Percentiles rank a stretch among this genome's conserved stretches.
Evolutionary conservation across 1,140 invertebrate species (phyloP).

Genomic region (Tetraneura akinire): DNA sequence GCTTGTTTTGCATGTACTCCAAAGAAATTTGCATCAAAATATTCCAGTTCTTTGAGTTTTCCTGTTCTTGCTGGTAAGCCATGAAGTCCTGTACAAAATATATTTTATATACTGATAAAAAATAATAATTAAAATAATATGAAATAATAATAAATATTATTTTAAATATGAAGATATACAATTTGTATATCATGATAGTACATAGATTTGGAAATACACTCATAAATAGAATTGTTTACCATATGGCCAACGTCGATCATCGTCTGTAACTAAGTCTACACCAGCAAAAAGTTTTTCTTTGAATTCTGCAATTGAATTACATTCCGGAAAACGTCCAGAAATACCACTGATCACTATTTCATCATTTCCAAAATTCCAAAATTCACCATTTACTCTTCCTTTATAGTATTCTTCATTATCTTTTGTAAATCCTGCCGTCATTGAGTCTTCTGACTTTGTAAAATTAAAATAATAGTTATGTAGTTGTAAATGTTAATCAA

Average conservation of each 20-base stretch:
- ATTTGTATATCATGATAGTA: background rate
- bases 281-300: constrained; percentile 80
- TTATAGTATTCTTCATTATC: constrained; percentile 11
- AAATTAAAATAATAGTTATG: too few relatives aligned
- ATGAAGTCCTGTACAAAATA: constrained; percentile 62
- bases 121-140: too few relatives aligned
- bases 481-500: too few relatives aligned
- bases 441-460: too few relatives aligned
- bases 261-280: constrained; percentile 85
- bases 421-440: background rate
- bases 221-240: constrained; percentile 60
- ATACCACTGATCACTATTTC: constrained; percentile 87
- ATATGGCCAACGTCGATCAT: constrained; percentile 77
- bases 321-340: constrained; percentile 87
- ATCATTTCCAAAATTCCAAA: too few relatives aligned
- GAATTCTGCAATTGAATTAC: constrained; percentile 85
- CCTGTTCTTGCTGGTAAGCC: constrained; percentile 83
- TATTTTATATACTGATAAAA: background rate
- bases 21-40: constrained; percentile 93
- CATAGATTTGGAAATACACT: too few relatives aligned
- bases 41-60: constrained; percentile 83
- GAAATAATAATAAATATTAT: background rate
- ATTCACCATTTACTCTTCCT: too few relatives aligned
- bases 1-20: constrained; percentile 93
- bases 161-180: background rate